A percentile compares a stretch with the other conserved stretches of the same genome.
These are phyloP conservation scores for Salminus brasiliensis DNA, from an alignment of 2,113 vertebrate species.

Conservation along the genomic window DNA sequence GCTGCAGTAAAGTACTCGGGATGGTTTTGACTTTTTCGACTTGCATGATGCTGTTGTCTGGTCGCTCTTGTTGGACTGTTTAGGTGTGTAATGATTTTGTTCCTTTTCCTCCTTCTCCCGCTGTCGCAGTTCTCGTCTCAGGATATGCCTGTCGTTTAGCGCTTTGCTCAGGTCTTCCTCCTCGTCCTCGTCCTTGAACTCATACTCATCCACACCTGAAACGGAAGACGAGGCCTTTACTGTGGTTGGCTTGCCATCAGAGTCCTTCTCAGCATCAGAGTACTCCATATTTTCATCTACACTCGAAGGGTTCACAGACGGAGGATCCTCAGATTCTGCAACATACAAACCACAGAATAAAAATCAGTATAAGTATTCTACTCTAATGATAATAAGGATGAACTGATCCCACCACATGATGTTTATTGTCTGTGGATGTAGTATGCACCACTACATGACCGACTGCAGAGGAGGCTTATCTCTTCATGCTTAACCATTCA, in stretches of 20 bases:
- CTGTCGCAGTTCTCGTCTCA: conserved; percentile 87
- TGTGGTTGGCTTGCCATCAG: conserved; percentile 80
- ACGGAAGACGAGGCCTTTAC: conserved; percentile 82
- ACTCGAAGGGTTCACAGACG: conserved; percentile 93
- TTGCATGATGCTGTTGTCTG: conserved; percentile 80
- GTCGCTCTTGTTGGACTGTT: conserved; percentile 85
- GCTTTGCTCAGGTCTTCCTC: conserved; percentile 89
- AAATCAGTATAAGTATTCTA: background rate
- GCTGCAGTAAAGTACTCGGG: conserved; percentile 87
- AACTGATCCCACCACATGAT: too few species aligned
- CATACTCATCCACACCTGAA: conserved; percentile 92
- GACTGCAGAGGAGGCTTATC: too few species aligned
- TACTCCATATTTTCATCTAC: conserved; percentile 90
- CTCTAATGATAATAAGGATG: too few species aligned
- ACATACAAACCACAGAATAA: conserved; percentile 14
- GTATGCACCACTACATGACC: too few species aligned
- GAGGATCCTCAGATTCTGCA: conserved; percentile 93
- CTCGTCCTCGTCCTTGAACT: conserved; percentile 92
- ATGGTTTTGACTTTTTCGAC: conserved; percentile 87
- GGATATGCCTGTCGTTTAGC: conserved; percentile 87
- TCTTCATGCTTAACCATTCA: too few species aligned
- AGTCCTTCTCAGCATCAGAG: conserved; percentile 93
- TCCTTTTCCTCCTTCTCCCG: conserved; percentile 86
- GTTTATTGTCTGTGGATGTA: too few species aligned
- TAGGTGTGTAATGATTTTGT: conserved; percentile 81